These are phyloP conservation scores for Tanypteryx hageni DNA, from an alignment of 2,888 invertebrate species.

Conservation along the genomic window DNA sequence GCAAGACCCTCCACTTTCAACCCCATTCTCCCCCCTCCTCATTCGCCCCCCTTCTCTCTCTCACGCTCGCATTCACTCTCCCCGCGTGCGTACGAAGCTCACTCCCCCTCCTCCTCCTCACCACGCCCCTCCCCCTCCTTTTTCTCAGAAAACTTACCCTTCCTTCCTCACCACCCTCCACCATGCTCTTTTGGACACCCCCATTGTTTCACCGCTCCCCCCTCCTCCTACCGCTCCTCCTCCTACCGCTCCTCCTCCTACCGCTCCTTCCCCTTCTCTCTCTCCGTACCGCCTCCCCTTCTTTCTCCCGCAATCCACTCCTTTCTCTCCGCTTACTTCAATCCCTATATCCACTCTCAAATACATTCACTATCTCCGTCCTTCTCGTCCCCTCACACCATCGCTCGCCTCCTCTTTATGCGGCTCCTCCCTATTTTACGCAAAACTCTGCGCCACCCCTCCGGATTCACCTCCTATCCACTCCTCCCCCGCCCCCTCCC, in stretches of 20 bases:
- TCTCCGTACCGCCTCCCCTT: too few relatives aligned
- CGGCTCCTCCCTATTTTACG: conserved; percentile 15
- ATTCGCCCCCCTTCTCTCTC: not conserved
- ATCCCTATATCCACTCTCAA: too few relatives aligned
- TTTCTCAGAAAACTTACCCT: not conserved
- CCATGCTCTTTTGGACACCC: conserved; percentile 52
- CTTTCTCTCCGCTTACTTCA: too few relatives aligned
- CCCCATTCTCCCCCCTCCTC: not conserved
- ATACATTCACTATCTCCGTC: too few relatives aligned
- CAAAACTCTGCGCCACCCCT: not conserved
- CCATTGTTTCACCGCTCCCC: conserved; percentile 42
- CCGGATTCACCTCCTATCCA: too few relatives aligned
- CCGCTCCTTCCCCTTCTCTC: too few relatives aligned
- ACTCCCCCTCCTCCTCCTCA: not conserved
- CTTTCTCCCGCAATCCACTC: too few relatives aligned
- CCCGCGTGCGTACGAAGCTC: not conserved
- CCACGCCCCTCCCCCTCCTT: not conserved
- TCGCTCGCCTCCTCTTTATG: not conserved
- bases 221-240: not conserved
- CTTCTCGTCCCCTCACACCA: too few relatives aligned
- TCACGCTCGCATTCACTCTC: not conserved
- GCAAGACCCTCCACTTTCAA: too few relatives aligned
- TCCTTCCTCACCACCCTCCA: not conserved
- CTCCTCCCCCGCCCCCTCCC: too few relatives aligned
- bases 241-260: too few relatives aligned